Base-by-base conservation (phyloP, 2,113 vertebrate genomes). In the Alligator mississippiensis region DNA sequence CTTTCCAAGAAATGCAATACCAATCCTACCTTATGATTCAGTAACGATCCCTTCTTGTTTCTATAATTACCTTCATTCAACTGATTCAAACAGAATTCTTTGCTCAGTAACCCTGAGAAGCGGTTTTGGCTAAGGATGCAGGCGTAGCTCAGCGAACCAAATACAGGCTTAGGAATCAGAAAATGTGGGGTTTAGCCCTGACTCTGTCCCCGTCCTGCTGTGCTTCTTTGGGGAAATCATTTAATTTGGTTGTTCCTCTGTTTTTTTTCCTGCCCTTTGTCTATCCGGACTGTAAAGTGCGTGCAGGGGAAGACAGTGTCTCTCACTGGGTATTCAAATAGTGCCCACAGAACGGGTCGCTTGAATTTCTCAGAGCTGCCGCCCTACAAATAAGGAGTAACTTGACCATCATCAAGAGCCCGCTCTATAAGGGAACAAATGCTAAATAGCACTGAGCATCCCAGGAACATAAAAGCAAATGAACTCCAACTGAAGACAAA, bases 381-480 rank as follows among this genome's bases (percentile, higher is more conserved):
- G 64, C 85, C 34, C 77, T 80, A 77, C 4, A 82, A 82, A 25
- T 14, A 87, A 94, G 84, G 15, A 76, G 55, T 62, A 84, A 77
- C 79, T 85, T 84, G 85, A 72, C 11, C 28, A 61, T 80, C 85
- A 90, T 90, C 85, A 86, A 57, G 64, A 80, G 61, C 75, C 88
- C 16, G 0, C 74, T 85, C 27, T 87, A 55, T 80, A 77, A 90
- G 63, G 38, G 59, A 47, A 47, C 9, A 8, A 47, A 47, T 47
- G 47, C 47, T 47, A 9, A 47, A 9, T 47, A 47, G 47, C 9
- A 94, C 64, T 57, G 77, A 82, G 5, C 74, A 58, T 88, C 28
- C 61, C 92, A 47, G 80, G 25, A 64, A 9, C 15, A 59, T 13
- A 30, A 59, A 2, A 2, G 11, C 9, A 10, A 47, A 19, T 74